These are phyloP conservation scores for Barbus barbus DNA, from an alignment of 2,113 vertebrate species.

Conservation along the genomic window DNA sequence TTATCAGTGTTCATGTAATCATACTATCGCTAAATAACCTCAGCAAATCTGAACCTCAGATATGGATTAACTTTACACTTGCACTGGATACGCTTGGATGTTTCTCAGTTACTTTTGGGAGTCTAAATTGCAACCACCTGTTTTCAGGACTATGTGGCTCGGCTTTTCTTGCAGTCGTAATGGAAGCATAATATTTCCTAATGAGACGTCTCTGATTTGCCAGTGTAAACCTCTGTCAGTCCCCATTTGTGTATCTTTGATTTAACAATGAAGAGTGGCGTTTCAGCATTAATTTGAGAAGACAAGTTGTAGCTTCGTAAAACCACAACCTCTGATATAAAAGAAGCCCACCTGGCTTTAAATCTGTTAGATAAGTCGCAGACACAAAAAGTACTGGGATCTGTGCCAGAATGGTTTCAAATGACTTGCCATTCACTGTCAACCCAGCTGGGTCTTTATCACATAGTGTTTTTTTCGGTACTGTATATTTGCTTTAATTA, in stretches of 20 bases:
- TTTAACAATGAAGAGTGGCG: conserved; percentile 28
- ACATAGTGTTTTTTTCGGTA: neutral
- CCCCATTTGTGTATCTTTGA: neutral
- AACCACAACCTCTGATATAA: neutral
- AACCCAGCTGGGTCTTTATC: conserved; percentile 44
- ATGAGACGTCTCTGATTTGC: neutral
- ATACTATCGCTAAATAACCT: neutral
- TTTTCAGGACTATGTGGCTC: neutral
- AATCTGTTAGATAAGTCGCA: neutral
- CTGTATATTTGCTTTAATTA: conserved; percentile 20
- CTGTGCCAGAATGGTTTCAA: conserved; percentile 69
- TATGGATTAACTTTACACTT: neutral
- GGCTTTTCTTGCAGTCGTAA: neutral
- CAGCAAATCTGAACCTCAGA: neutral
- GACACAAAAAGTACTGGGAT: conserved; percentile 44
- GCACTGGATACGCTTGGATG: neutral
- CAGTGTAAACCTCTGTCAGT: no score
- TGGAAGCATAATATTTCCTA: neutral
- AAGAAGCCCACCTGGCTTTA: conserved; percentile 6
- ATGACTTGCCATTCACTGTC: conserved; percentile 61
- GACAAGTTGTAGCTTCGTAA: conserved; percentile 50
- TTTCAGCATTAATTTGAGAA: conserved; percentile 42
- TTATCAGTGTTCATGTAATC: neutral
- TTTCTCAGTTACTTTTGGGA: neutral
- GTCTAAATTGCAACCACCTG: neutral